Conservation (phyloP, 1,140 invertebrate genomes). For the Teleogryllus occipitalis region DNA sequence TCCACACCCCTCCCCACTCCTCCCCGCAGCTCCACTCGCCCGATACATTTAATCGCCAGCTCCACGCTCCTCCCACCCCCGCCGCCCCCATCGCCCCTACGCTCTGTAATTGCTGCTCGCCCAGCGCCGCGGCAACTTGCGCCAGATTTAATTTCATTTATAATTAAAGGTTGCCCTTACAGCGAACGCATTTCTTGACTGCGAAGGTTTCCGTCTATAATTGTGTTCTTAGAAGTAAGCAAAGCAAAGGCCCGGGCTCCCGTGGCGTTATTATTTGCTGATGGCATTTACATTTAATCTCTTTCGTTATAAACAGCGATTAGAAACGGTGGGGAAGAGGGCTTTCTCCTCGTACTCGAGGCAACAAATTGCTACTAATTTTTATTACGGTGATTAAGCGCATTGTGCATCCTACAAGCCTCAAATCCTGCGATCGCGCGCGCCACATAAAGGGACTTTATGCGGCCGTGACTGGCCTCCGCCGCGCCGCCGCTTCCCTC, state of each 20-base stretch:
- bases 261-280: conserved; percentile 1
- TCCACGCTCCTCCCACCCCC: not conserved
- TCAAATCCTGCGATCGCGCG: not conserved
- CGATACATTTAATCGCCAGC: not conserved
- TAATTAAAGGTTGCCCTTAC: conserved; percentile 4
- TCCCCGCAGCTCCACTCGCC: not conserved
- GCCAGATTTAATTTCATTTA: conserved; percentile 2
- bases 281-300: conserved; percentile 1
- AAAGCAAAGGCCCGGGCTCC: not conserved
- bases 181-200: not conserved
- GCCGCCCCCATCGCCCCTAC: not conserved
- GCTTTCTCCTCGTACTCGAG: not conserved
- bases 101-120: not conserved
- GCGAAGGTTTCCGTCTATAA: not conserved
- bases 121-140: not conserved
- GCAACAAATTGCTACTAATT: conserved; percentile 5
- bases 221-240: conserved; percentile 4
- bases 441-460: not conserved
- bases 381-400: not conserved
- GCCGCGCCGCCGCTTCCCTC: too few relatives aligned
- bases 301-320: conserved; percentile 4
- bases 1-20: too few relatives aligned
- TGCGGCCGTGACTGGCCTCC: not conserved
- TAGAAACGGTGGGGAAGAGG: not conserved
- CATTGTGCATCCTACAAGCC: not conserved